These are phyloP conservation scores for Pterobdella sp. DNA, from an alignment of 2,888 invertebrate species.

Conservation along the genomic window DNA sequence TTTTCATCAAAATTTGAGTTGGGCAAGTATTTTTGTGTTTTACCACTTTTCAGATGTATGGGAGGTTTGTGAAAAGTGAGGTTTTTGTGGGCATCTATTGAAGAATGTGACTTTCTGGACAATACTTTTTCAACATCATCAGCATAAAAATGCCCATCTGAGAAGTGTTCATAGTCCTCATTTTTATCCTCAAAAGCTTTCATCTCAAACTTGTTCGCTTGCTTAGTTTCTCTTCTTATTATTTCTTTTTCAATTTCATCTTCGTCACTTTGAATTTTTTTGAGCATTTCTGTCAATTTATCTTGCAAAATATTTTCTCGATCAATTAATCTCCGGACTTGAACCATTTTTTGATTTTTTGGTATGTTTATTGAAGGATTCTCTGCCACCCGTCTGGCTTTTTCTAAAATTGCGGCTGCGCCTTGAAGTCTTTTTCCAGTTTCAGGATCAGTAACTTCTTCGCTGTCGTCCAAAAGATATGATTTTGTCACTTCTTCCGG, in stretches of 20 bases:
- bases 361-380: constrained; percentile 8
- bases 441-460: constrained; percentile 18
- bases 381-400: constrained; percentile 19
- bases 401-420: constrained; percentile 24
- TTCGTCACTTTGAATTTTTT: constrained; percentile 21
- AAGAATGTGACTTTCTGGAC: not conserved
- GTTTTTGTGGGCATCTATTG: not conserved
- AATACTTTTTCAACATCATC: not conserved
- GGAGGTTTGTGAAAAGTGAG: not conserved
- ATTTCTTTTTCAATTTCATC: constrained; percentile 5
- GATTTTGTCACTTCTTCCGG: not conserved
- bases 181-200: not conserved
- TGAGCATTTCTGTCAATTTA: constrained; percentile 19
- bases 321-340: constrained; percentile 18
- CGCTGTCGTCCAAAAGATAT: not conserved
- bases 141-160: not conserved
- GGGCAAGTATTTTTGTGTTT: too few species aligned
- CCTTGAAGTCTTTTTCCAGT: constrained; percentile 18
- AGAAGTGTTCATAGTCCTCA: not conserved
- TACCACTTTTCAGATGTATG: not conserved
- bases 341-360: constrained; percentile 12
- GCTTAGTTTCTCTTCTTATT: not conserved
- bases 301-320: constrained; percentile 17
- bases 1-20: not conserved
- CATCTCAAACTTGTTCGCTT: not conserved